Evolutionary conservation across 2,888 invertebrate genomes (phyloP).

Genomic region (Lycaena phlaeas): DNA sequence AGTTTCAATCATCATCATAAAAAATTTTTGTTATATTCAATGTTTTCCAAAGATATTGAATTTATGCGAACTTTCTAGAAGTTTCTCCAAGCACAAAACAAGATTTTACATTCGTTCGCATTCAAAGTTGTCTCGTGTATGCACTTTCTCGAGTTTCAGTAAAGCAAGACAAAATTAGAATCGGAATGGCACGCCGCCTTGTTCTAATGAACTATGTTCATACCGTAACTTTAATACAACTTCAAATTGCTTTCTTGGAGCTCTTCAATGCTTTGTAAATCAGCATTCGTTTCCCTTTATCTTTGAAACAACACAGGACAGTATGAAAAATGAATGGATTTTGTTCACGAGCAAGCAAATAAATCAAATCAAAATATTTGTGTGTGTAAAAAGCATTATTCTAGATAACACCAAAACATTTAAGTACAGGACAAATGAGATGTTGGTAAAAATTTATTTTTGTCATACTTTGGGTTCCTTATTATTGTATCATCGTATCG

Average conservation of each 20-base stretch:
- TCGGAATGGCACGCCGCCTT: conserved; percentile 21
- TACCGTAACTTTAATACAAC: conserved; percentile 22
- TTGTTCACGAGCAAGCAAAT: too few species aligned
- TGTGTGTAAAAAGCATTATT: too few species aligned
- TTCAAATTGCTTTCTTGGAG: conserved; percentile 18
- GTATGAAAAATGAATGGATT: too few species aligned
- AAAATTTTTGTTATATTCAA: background rate
- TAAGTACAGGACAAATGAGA: too few species aligned
- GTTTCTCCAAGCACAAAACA: conserved; percentile 2
- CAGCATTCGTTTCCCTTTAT: conserved; percentile 20
- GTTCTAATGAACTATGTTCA: conserved; percentile 25
- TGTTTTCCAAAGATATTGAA: background rate
- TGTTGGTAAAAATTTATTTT: too few species aligned
- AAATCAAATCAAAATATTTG: too few species aligned
- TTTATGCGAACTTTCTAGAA: conserved; percentile 1
- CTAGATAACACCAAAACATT: too few species aligned
- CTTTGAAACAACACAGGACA: too few species aligned
- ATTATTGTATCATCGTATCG: too few species aligned
- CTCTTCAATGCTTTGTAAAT: conserved; percentile 13
- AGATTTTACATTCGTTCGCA: conserved; percentile 8
- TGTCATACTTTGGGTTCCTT: too few species aligned
- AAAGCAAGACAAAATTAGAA: conserved; percentile 22
- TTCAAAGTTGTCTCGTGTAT: conserved; percentile 13
- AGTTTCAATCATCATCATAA: background rate
- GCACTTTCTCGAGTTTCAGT: conserved; percentile 6